Percentiles rank a stretch among this genome's conserved stretches.
Evolutionary conservation across 2,888 invertebrate genomes (phyloP).

Genomic region (Lepidocyrtoides sp.): DNA sequence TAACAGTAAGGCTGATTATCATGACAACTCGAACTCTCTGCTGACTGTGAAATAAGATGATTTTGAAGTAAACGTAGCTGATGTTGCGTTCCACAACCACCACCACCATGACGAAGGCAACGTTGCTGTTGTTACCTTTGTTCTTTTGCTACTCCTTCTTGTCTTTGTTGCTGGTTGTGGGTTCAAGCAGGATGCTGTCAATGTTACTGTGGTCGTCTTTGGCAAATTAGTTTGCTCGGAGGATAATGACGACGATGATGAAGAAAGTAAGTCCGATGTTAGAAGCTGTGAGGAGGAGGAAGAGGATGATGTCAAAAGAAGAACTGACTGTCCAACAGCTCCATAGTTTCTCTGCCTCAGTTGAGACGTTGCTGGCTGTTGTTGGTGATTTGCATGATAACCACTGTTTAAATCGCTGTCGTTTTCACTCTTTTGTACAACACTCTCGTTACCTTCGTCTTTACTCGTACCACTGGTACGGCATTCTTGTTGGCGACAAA

Average conservation of each 20-base stretch:
- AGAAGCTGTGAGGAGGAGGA: not conserved
- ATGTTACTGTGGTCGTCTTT: constrained; percentile 17
- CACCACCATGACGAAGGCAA: not conserved
- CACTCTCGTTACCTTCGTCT: not conserved
- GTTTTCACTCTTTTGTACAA: constrained; percentile 44
- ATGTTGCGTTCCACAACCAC: not conserved
- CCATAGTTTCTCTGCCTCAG: constrained; percentile 4
- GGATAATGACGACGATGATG: constrained; percentile 11
- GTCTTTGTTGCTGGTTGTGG: not conserved
- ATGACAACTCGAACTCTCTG: constrained; percentile 55
- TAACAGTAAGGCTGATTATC: constrained; percentile 68
- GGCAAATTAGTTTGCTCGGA: not conserved
- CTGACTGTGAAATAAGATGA: constrained; percentile 23
- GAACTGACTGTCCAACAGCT: constrained; percentile 76
- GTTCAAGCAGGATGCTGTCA: not conserved
- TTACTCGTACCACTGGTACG: not conserved
- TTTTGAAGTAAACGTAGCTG: not conserved
- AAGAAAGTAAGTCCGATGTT: constrained; percentile 17
- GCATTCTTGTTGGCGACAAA: constrained; percentile 9
- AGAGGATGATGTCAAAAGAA: constrained; percentile 56
- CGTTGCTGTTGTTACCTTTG: not conserved
- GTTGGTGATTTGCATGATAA: constrained; percentile 3
- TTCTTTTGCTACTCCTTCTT: constrained; percentile 18
- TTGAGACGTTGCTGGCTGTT: not conserved
- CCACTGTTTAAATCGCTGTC: not conserved